These are phyloP conservation scores for Columba janthina DNA, from an alignment of 2,113 vertebrate species.

Conservation along the genomic window DNA sequence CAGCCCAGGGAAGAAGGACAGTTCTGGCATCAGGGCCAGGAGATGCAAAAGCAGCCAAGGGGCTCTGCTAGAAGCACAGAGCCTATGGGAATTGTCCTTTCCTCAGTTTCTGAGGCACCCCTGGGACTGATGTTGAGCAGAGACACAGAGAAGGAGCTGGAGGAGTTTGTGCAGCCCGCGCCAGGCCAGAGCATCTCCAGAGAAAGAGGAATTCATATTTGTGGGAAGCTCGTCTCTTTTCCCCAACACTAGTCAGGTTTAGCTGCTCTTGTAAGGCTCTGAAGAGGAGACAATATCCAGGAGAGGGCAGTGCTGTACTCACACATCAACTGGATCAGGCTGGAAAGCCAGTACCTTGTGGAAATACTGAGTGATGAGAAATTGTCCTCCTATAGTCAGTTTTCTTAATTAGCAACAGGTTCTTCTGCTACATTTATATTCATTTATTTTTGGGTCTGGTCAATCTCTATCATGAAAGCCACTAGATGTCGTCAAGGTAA, in stretches of 20 bases:
- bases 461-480: not conserved
- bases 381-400: not conserved
- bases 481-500: not conserved
- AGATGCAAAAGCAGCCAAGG: not conserved
- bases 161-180: not conserved
- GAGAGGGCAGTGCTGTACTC: slow-evolving; percentile 32
- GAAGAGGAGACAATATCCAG: not conserved
- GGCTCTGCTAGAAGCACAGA: not conserved
- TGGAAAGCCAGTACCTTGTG: not conserved
- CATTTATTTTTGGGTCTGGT: not conserved
- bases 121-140: not conserved
- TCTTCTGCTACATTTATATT: not conserved
- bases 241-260: not conserved
- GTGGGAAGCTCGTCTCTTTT: not conserved
- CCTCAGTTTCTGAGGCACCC: not conserved
- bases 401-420: not conserved
- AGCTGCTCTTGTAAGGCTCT: not conserved
- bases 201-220: not conserved
- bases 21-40: not conserved
- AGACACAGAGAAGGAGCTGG: not conserved
- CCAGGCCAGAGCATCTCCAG: not conserved
- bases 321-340: not conserved
- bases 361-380: not conserved
- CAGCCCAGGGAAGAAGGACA: not conserved
- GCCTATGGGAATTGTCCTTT: not conserved